Percentiles rank a stretch among this genome's conserved stretches.
phyloP scores from a whole-genome alignment of 2,113 vertebrate species.

The Physeter macrocephalus region DNA sequence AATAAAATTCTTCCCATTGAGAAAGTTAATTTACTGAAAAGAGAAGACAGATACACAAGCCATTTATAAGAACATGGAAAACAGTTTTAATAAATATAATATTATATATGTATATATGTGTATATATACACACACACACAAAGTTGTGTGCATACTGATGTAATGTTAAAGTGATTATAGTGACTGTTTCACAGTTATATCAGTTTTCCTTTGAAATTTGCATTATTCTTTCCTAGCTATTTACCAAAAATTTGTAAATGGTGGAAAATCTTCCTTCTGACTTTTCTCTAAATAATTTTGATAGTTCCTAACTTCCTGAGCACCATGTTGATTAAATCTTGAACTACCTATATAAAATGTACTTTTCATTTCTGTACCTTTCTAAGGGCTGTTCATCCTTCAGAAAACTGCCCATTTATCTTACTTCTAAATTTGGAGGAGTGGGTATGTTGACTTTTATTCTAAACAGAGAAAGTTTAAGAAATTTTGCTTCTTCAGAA shows the following conservation, averaged over 20 bases:
- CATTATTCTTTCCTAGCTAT: not conserved
- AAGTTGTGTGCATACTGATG: not conserved
- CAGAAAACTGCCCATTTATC: not conserved
- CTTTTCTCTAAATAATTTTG: not conserved
- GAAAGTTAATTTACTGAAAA: not conserved
- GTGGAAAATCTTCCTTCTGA: not conserved
- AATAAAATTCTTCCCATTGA: not conserved
- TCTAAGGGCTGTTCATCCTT: not conserved
- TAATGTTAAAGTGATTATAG: not conserved
- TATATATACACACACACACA: not conserved
- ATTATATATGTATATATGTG: not conserved
- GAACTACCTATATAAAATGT: not conserved
- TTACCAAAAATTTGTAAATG: not conserved
- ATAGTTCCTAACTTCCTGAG: not conserved
- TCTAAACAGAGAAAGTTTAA: not conserved
- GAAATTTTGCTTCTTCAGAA: constrained; percentile 16
- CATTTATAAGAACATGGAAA: not conserved
- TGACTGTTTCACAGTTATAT: not conserved
- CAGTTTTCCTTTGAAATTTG: not conserved
- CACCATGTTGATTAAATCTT: not conserved
- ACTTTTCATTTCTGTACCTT: not conserved
- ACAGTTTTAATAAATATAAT: not conserved
- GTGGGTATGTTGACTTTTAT: not conserved
- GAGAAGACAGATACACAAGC: not conserved
- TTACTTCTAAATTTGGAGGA: not conserved